Conservation (phyloP, 2,888 invertebrate species). For the Cenopis cana region DNA sequence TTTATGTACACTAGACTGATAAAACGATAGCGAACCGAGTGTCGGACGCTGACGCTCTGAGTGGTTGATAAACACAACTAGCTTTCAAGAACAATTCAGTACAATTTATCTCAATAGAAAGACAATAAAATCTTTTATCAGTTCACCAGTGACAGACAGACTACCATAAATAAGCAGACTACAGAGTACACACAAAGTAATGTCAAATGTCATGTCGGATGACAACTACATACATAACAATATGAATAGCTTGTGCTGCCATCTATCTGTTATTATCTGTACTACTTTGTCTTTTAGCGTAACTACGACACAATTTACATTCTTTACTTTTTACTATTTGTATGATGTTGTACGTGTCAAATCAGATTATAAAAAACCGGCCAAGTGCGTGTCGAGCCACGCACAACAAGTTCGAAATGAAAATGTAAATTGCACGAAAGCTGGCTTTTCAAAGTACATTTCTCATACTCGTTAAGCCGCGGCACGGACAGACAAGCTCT, state of each 20-base stretch:
- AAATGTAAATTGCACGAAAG: too few species aligned
- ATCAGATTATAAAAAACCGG: too few species aligned
- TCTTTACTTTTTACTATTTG: too few species aligned
- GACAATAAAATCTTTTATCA: constrained; percentile 11
- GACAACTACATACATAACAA: neutral
- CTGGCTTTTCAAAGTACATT: too few species aligned
- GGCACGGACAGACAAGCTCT: too few species aligned
- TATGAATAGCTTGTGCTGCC: neutral
- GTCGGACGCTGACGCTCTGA: constrained; percentile 1
- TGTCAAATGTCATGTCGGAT: neutral
- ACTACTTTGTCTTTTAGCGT: constrained; percentile 2
- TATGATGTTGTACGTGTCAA: too few species aligned
- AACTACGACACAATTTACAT: too few species aligned
- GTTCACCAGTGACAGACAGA: too few species aligned
- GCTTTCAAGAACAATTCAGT: constrained; percentile 26
- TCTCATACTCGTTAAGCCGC: too few species aligned
- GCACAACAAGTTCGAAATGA: too few species aligned
- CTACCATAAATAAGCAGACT: too few species aligned
- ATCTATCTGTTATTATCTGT: neutral
- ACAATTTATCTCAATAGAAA: constrained; percentile 21
- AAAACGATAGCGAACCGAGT: constrained; percentile 7
- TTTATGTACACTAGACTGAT: constrained; percentile 32
- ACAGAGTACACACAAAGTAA: neutral
- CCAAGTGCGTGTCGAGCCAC: too few species aligned
- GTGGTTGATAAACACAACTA: constrained; percentile 7